These are phyloP conservation scores for Trachelus tabidus DNA, from an alignment of 2,888 invertebrate species.

Conservation along the genomic window DNA sequence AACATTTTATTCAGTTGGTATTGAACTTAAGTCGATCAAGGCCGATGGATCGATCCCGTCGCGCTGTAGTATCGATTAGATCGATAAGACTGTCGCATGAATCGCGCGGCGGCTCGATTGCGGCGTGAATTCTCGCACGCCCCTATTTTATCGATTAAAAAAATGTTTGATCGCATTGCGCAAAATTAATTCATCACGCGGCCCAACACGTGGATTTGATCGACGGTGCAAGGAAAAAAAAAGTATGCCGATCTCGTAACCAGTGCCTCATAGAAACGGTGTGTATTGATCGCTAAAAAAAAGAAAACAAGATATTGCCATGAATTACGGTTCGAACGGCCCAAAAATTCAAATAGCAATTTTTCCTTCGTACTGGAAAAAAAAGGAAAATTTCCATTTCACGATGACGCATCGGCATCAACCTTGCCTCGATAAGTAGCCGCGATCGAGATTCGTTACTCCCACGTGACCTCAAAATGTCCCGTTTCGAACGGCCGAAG, in stretches of 20 bases:
- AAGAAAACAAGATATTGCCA: not conserved
- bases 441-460: too few species aligned
- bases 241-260: not conserved
- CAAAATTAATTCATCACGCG: constrained; percentile 18
- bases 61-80: not conserved
- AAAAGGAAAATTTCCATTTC: not conserved
- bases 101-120: not conserved
- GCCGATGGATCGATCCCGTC: not conserved
- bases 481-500: not conserved
- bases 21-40: constrained; percentile 8
- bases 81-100: not conserved
- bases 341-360: not conserved
- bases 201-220: constrained; percentile 2
- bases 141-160: not conserved
- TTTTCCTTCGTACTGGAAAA: not conserved
- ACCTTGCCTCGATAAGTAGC: not conserved
- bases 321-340: not conserved
- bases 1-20: not conserved
- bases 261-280: not conserved
- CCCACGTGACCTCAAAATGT: not conserved
- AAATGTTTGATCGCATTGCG: not conserved
- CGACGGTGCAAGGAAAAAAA: not conserved
- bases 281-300: not conserved
- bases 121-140: not conserved
- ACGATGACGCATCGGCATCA: not conserved